Base-by-base conservation (phyloP, 30 jellyfish, hydroid and myxozoan species). In the Turritopsis rubra region DNA sequence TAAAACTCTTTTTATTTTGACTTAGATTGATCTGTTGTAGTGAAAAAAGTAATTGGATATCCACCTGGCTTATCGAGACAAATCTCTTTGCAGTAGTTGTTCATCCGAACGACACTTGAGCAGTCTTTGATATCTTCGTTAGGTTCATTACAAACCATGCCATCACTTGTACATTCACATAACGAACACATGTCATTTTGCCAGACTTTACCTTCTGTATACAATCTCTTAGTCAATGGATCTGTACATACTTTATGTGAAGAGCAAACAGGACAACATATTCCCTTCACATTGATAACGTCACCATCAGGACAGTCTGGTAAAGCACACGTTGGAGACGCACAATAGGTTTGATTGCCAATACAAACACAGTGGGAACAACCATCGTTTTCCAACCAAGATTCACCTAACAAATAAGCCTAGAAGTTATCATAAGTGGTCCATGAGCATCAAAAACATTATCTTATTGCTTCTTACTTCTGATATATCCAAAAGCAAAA, bases 201-300 rank as follows among this genome's bases (percentile, higher is more conserved):
- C 91, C 92, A 83, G 66, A 87, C 28, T 21, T 90, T 89, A 25
- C 82, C 83, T 81, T 84, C 80, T n/a, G 83, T 86, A 16, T 85
- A 41, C 26, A 74, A 54, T 1, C 83, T 81, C 28, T 89, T 66
- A 23, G 91, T 90, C 27, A 75, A 72, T 18, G 28, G 80, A 21
- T 79, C 79, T 81, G 29, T 81, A 81, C 97, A 91, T 7, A 87
- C 53, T 52, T 52, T 78, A 21, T 80, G 80, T 29, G 84, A 87
- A 24, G 96, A 90, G 65, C 97, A 91, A 28, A 91, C 87, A 1
- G 96, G 95, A 52, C 97, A 91, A 65, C 97, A 91, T 22, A 87
- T 80, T 29, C 97, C 97, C 53, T 76, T 81, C 0, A 76, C 85
- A 27, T 83, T 87, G 52, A 75, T 65, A 17, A 92, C 87, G 22